Percentiles rank a stretch among this genome's conserved stretches.
Conservation (phyloP, 1,140 invertebrate genomes). For the Drosophila carrolli region DNA sequence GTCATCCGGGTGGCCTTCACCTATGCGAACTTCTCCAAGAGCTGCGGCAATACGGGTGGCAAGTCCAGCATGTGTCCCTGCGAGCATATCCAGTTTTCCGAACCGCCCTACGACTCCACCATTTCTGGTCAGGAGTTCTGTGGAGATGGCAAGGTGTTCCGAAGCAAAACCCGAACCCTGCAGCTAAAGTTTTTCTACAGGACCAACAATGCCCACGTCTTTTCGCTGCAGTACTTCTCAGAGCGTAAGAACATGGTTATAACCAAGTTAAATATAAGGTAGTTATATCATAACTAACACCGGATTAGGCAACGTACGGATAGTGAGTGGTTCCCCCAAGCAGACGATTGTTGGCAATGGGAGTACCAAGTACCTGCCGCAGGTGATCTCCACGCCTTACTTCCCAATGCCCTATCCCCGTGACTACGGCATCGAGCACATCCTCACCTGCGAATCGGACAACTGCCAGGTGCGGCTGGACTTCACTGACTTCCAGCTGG, state of each 20-base stretch:
- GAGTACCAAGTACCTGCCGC: slow-evolving; percentile 66
- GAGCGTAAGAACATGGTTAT: slow-evolving; percentile 86
- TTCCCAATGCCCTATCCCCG: slow-evolving; percentile 89
- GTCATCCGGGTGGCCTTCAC: slow-evolving; percentile 88
- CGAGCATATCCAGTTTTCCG: slow-evolving; percentile 89
- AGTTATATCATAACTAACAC: neutral
- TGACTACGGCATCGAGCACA: slow-evolving; percentile 89
- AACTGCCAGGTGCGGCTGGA: slow-evolving; percentile 87
- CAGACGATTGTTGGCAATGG: slow-evolving; percentile 68
- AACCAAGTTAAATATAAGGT: neutral
- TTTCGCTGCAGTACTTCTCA: slow-evolving; percentile 88
- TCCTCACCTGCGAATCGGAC: slow-evolving; percentile 86
- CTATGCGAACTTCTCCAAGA: slow-evolving; percentile 85
- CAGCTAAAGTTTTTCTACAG: slow-evolving; percentile 88
- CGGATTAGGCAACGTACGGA: slow-evolving; percentile 87
- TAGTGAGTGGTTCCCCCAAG: slow-evolving; percentile 85
- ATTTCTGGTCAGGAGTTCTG: slow-evolving; percentile 88
- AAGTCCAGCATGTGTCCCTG: slow-evolving; percentile 85
- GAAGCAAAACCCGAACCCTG: slow-evolving; percentile 87
- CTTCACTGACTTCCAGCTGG: slow-evolving; percentile 90
- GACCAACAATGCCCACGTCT: slow-evolving; percentile 87
- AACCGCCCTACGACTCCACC: slow-evolving; percentile 88
- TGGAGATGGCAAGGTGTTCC: slow-evolving; percentile 87
- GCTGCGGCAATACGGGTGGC: slow-evolving; percentile 73
- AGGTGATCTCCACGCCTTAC: slow-evolving; percentile 87